phyloP scores from a whole-genome alignment of 1,140 invertebrate species.

The Rhizoglyphus robini region DNA sequence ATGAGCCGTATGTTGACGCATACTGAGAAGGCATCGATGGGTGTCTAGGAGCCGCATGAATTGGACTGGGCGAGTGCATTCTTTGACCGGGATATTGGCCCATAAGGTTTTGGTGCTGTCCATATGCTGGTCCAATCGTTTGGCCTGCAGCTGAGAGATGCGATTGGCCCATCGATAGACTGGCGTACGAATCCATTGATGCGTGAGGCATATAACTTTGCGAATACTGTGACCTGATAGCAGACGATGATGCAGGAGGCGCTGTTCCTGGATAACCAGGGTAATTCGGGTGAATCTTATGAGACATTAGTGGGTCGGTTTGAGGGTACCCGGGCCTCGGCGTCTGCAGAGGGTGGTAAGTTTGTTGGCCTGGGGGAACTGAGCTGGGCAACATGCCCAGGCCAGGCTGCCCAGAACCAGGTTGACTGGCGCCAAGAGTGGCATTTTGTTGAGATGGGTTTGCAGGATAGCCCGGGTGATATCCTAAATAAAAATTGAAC shows the following conservation, averaged over 20 bases:
- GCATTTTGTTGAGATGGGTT: background rate
- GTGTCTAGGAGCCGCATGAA: slow-evolving; percentile 1
- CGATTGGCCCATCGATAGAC: slow-evolving; percentile 16
- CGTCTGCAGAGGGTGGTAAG: slow-evolving; percentile 15
- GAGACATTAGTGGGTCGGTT: slow-evolving; percentile 15
- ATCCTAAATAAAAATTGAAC: slow-evolving; percentile 1
- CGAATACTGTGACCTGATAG: slow-evolving; percentile 20
- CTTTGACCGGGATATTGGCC: slow-evolving; percentile 20
- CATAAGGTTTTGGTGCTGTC: slow-evolving; percentile 11
- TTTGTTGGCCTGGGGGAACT: slow-evolving; percentile 10
- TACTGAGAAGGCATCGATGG: slow-evolving; percentile 18
- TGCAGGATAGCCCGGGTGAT: slow-evolving; percentile 20
- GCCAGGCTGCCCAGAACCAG: background rate
- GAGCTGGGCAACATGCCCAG: background rate
- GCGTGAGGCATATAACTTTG: slow-evolving; percentile 4
- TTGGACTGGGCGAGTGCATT: slow-evolving; percentile 15
- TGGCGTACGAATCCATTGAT: background rate
- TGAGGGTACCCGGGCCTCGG: slow-evolving; percentile 15
- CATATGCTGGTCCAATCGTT: background rate
- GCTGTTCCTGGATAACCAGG: background rate
- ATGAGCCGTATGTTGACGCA: background rate
- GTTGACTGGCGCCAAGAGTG: slow-evolving; percentile 1
- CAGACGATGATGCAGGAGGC: background rate
- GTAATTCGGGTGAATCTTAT: slow-evolving; percentile 10
- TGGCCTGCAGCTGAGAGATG: background rate